phyloP scores from a whole-genome alignment of 1,140 invertebrate species.

The Eciton burchellii region DNA sequence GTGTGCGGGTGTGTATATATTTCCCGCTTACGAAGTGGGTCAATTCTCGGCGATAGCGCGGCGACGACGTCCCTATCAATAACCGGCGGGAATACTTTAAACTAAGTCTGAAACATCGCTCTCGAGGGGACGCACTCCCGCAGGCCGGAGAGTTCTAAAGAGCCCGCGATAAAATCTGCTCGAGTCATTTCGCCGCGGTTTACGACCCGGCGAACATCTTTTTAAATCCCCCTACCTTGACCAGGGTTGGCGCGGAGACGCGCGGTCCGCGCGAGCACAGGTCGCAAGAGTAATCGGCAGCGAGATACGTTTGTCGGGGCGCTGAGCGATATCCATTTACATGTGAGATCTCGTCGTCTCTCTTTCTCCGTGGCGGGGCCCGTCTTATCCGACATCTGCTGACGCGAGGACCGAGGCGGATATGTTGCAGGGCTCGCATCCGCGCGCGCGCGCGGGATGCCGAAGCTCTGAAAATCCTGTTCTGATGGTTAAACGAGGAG shows the following conservation, averaged over 20 bases:
- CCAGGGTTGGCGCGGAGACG: background rate
- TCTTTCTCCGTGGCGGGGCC: no score
- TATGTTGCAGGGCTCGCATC: no score
- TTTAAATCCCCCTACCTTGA: slow-evolving; percentile 66
- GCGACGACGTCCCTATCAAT: slow-evolving; percentile 72
- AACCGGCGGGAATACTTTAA: slow-evolving; percentile 81
- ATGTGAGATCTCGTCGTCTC: background rate
- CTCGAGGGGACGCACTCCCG: slow-evolving; percentile 76
- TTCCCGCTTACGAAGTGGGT: slow-evolving; percentile 67
- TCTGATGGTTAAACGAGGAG: background rate
- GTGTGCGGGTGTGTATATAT: no score
- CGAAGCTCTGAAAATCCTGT: no score
- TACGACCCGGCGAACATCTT: slow-evolving; percentile 73
- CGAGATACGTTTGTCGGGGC: slow-evolving; percentile 28
- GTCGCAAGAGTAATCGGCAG: slow-evolving; percentile 35
- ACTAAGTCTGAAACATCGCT: slow-evolving; percentile 83
- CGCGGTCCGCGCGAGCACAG: background rate
- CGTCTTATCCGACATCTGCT: background rate
- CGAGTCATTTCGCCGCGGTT: slow-evolving; percentile 73
- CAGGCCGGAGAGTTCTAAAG: slow-evolving; percentile 71
- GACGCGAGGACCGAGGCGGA: background rate
- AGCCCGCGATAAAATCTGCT: slow-evolving; percentile 75
- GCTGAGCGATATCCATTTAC: slow-evolving; percentile 26
- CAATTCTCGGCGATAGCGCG: slow-evolving; percentile 74
- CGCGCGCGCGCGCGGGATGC: no score